Evolutionary conservation across 53 echinoderm and acorn worm genomes (phyloP).

Genomic region (Crossaster papposus): DNA sequence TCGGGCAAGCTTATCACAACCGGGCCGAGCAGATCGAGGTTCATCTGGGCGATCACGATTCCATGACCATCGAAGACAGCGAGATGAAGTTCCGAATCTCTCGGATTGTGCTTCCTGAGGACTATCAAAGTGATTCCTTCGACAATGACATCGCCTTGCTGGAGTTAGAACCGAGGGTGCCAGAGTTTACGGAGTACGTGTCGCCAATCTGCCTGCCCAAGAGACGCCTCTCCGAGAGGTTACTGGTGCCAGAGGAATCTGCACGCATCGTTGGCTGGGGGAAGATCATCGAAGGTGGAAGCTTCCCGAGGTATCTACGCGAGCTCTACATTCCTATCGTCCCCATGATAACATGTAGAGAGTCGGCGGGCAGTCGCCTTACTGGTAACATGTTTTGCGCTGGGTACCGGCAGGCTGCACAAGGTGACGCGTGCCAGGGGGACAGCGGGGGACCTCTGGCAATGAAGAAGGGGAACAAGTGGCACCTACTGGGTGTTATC

Average conservation of each 20-base stretch:
- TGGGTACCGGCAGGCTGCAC: conserved; percentile 64
- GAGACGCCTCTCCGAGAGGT: conserved; percentile 15
- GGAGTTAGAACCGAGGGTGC: conserved; percentile 54
- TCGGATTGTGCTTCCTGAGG: conserved; percentile 48
- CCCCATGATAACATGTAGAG: conserved; percentile 42
- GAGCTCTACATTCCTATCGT: conserved; percentile 78
- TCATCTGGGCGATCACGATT: conserved; percentile 83
- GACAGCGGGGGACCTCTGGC: conserved; percentile 95
- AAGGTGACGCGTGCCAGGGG: conserved; percentile 83
- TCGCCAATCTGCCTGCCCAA: conserved; percentile 84
- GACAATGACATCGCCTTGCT: conserved; percentile 86
- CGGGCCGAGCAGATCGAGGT: conserved; percentile 45
- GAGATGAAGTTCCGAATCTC: conserved; percentile 58
- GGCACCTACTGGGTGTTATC: conserved; percentile 83
- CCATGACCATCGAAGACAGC: conserved; percentile 52
- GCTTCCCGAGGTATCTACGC: conserved; percentile 68
- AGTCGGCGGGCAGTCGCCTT: conserved; percentile 55
- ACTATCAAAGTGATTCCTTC: conserved; percentile 55
- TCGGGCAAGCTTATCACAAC: neutral
- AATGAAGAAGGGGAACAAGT: conserved; percentile 51
- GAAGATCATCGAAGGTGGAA: conserved; percentile 67
- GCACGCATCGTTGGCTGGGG: conserved; percentile 85
- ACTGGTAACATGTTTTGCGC: conserved; percentile 93
- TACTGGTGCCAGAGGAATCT: conserved; percentile 37
- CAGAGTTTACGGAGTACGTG: conserved; percentile 71